Conservation (phyloP, 2,888 invertebrate species). For the Physocephala rufipes region DNA sequence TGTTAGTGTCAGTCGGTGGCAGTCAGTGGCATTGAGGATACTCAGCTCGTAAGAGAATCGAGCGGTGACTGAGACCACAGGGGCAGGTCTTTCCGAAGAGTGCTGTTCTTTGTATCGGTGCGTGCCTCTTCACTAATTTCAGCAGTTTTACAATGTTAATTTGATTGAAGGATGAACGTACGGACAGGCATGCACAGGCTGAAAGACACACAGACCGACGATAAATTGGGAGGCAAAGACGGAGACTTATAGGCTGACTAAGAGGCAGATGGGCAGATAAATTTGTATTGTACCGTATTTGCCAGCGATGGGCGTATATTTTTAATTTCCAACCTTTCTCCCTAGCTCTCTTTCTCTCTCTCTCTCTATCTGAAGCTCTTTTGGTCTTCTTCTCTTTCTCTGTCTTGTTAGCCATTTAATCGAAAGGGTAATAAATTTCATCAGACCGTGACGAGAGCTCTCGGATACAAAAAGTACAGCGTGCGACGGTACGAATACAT, state of each 20-base stretch:
- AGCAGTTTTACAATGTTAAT: neutral
- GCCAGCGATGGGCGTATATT: neutral
- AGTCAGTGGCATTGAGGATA: no score
- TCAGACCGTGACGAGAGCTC: slow-evolving; percentile 39
- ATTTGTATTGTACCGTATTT: no score
- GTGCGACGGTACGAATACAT: neutral
- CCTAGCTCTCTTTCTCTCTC: neutral
- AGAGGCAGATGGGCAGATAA: neutral
- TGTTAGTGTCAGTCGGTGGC: slow-evolving; percentile 41
- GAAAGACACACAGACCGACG: no score
- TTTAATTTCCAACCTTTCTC: neutral
- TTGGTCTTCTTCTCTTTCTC: neutral
- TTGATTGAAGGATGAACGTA: slow-evolving; percentile 6
- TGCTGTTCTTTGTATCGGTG: neutral
- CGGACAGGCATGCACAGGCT: neutral
- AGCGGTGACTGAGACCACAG: neutral
- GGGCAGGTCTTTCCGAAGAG: no score
- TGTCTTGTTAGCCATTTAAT: slow-evolving; percentile 17
- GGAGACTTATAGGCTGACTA: no score
- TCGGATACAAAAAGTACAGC: slow-evolving; percentile 25
- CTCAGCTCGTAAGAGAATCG: no score
- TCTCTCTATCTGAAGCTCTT: neutral
- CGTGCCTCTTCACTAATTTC: neutral
- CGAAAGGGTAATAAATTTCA: slow-evolving; percentile 43
- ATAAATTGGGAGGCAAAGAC: no score